Percentiles rank a stretch among this genome's conserved stretches.
Evolutionary conservation across 2,113 vertebrate genomes (phyloP).

Genomic region (Hemiprocne comata): DNA sequence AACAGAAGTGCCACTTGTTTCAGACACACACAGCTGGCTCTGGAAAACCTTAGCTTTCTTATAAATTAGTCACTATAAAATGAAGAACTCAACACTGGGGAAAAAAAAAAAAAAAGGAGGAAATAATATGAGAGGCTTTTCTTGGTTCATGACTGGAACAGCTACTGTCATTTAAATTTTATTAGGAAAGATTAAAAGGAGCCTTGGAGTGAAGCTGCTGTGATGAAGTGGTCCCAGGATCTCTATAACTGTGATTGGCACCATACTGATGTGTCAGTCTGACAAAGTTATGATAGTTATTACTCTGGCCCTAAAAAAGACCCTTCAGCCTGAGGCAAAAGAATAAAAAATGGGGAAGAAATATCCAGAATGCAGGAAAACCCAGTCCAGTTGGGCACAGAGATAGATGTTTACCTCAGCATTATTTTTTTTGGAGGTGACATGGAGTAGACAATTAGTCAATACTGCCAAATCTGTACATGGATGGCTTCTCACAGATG

Average conservation of each 20-base stretch:
- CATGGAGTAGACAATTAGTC: background rate
- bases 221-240: constrained; percentile 62
- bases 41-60: background rate
- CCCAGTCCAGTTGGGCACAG: background rate
- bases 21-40: background rate
- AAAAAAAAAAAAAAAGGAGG: background rate
- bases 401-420: background rate
- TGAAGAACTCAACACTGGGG: background rate
- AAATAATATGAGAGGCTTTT: constrained; percentile 28
- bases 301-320: background rate
- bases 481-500: background rate
- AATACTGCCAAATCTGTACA: background rate
- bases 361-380: background rate
- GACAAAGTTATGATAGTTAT: constrained; percentile 52
- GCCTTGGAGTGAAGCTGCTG: constrained; percentile 49
- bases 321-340: constrained; percentile 1
- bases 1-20: background rate
- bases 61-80: constrained; percentile 24
- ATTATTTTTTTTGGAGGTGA: background rate
- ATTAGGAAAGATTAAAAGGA: constrained; percentile 67
- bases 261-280: constrained; percentile 48
- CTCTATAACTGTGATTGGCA: constrained; percentile 59
- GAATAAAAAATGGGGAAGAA: constrained; percentile 27
- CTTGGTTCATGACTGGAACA: constrained; percentile 62
- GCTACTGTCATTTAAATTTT: constrained; percentile 65